Evolutionary conservation across 2,113 vertebrate genomes (phyloP).

Genomic region (Balaenoptera acutorostrata): DNA sequence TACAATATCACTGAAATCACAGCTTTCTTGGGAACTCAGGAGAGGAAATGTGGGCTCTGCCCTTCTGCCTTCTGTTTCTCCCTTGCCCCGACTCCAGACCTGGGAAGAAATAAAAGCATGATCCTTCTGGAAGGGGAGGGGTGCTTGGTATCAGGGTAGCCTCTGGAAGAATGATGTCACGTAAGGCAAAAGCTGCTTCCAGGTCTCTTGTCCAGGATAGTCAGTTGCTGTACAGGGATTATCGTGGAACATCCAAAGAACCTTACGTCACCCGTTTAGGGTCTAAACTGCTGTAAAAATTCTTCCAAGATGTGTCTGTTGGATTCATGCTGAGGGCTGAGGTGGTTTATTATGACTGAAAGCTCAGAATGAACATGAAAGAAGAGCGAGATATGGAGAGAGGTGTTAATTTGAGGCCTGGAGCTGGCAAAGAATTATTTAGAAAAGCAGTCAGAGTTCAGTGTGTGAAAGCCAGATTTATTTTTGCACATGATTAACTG

Average conservation of each 20-base stretch:
- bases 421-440: neutral
- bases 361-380: conserved; percentile 18
- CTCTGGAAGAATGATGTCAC: neutral
- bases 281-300: neutral
- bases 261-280: neutral
- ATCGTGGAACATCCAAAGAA: neutral
- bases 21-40: conserved; percentile 23
- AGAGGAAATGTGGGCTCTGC: conserved; percentile 18
- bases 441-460: conserved; percentile 16
- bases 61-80: neutral
- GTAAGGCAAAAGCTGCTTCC: neutral
- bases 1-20: conserved; percentile 35
- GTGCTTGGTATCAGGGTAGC: neutral
- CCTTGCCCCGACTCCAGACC: neutral
- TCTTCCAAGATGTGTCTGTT: neutral
- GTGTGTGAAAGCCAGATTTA: conserved; percentile 1
- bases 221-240: neutral
- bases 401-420: conserved; percentile 20
- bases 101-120: neutral
- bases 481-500: conserved; percentile 24
- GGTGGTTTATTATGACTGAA: neutral
- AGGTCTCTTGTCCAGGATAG: neutral
- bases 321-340: neutral
- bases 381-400: neutral
- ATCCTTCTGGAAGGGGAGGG: neutral